Conservation (phyloP, 2,113 vertebrate genomes). For the Psittacula cyanocephala region DNA sequence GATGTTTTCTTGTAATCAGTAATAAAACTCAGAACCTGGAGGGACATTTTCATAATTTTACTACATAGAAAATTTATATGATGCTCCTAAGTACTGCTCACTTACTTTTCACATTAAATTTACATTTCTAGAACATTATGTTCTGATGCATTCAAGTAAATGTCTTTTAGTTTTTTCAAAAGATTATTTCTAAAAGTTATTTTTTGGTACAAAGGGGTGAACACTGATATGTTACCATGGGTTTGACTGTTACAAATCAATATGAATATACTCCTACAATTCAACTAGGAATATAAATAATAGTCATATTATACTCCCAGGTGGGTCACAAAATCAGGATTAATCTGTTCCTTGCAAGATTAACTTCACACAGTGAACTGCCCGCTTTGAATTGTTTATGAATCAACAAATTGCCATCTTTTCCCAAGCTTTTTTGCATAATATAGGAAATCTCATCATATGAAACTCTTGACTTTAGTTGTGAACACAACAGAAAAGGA, state of each 20-base stretch:
- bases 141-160: constrained; percentile 29
- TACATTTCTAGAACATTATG: not conserved
- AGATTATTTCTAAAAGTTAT: constrained; percentile 56
- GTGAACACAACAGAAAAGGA: not conserved
- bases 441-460: not conserved
- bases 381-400: constrained; percentile 33
- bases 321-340: constrained; percentile 38
- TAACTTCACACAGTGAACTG: constrained; percentile 45
- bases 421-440: not conserved
- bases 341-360: constrained; percentile 47
- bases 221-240: not conserved
- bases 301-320: constrained; percentile 4
- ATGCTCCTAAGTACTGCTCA: not conserved
- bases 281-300: constrained; percentile 34
- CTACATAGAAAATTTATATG: not conserved
- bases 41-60: constrained; percentile 36
- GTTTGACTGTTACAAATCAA: constrained; percentile 53
- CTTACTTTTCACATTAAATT: constrained; percentile 35
- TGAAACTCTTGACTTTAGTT: not conserved
- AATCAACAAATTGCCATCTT: constrained; percentile 31
- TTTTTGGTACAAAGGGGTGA: constrained; percentile 40
- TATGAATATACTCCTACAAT: constrained; percentile 31
- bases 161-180: constrained; percentile 44
- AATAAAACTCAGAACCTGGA: constrained; percentile 2
- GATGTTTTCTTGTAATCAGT: not conserved